A percentile compares a stretch with the other conserved stretches of the same genome.
Conservation (phyloP, 2,797 vertebrate species). For the Gallirallus australis region DNA sequence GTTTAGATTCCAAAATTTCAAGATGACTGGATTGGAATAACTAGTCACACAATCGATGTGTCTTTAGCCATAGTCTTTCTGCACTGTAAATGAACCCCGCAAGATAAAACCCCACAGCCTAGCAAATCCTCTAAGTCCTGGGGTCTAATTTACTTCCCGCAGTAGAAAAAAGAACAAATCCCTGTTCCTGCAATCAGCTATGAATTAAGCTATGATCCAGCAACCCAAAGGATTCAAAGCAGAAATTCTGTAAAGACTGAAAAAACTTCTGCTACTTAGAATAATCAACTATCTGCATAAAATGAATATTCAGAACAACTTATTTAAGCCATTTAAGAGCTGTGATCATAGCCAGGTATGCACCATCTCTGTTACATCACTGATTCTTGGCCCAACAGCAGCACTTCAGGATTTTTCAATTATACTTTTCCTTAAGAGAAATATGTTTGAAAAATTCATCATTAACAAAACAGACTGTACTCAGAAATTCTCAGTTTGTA, state of each 20-base stretch:
- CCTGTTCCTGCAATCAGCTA: not conserved
- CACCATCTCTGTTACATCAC: not conserved
- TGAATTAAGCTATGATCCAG: not conserved
- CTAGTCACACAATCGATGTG: not conserved
- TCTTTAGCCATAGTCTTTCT: not conserved
- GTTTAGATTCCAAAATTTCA: not conserved
- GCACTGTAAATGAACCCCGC: not conserved
- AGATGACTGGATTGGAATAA: not conserved
- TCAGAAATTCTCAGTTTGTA: not conserved
- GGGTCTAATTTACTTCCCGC: not conserved
- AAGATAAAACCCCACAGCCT: not conserved
- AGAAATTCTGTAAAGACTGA: not conserved
- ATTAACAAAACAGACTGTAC: not conserved
- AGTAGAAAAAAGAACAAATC: not conserved
- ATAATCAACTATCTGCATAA: not conserved
- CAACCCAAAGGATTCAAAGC: not conserved
- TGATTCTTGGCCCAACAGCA: not conserved
- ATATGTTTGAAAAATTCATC: not conserved
- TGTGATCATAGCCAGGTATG: not conserved
- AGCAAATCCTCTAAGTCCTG: not conserved
- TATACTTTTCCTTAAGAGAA: not conserved
- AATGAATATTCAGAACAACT: not conserved
- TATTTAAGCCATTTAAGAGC: not conserved
- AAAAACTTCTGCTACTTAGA: not conserved
- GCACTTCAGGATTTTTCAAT: not conserved